Conservation (phyloP, 2,113 vertebrate species). For the Ovis canadensis region DNA sequence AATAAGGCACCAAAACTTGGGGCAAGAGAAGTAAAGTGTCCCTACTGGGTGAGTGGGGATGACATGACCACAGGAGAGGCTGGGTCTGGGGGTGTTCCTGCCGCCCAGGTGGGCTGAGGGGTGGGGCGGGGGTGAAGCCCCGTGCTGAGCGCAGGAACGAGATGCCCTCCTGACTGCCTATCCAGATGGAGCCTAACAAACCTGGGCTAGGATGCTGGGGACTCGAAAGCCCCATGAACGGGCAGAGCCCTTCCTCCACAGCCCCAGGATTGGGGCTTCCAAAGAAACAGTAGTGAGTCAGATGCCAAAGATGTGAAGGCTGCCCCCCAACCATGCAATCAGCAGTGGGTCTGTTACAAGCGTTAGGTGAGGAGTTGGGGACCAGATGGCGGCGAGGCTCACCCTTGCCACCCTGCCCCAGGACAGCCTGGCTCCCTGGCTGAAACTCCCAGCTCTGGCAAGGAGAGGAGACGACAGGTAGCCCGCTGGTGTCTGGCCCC, state of each 20-base stretch:
- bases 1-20: background rate
- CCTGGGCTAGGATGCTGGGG: slow-evolving; percentile 69
- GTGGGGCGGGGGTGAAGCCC: fast-evolving
- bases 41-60: no score
- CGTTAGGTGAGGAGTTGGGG: slow-evolving; percentile 77
- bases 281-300: slow-evolving; percentile 84
- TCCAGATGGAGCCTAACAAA: slow-evolving; percentile 73
- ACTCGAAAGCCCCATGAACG: slow-evolving; percentile 78
- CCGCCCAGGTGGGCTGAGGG: background rate
- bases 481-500: slow-evolving; percentile 56
- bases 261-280: slow-evolving; percentile 71
- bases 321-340: slow-evolving; percentile 80
- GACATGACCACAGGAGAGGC: background rate
- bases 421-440: slow-evolving; percentile 74
- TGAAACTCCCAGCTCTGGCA: slow-evolving; percentile 69
- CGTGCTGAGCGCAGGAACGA: background rate
- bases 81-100: background rate
- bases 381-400: slow-evolving; percentile 77
- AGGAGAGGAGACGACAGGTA: slow-evolving; percentile 76
- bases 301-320: slow-evolving; percentile 83
- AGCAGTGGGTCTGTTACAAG: slow-evolving; percentile 81
- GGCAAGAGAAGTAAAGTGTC: background rate
- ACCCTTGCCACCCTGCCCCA: slow-evolving; percentile 64
- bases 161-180: slow-evolving; percentile 42
- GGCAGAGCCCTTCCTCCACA: slow-evolving; percentile 33